Percentiles rank a stretch among this genome's conserved stretches.
phyloP scores from a whole-genome alignment of 2,888 invertebrate species.

The Cheilosia vernalis region DNA sequence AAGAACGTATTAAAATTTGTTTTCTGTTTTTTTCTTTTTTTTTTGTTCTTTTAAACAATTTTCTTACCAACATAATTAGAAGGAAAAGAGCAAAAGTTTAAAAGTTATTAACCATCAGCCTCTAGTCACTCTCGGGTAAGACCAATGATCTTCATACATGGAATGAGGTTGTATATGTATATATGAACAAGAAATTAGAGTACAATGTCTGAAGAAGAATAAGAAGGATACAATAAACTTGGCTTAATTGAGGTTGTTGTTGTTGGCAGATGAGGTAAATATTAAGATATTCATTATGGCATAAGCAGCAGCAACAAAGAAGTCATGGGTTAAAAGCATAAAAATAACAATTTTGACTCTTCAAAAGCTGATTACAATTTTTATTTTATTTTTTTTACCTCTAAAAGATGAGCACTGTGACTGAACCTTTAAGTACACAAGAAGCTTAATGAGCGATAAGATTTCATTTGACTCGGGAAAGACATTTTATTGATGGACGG shows the following conservation, averaged over 20 bases:
- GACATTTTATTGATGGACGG: neutral
- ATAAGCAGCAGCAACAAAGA: slow-evolving; percentile 6
- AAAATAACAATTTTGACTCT: neutral
- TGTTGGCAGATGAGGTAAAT: neutral
- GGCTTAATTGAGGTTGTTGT: slow-evolving; percentile 23
- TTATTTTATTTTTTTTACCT: neutral
- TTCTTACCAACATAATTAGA: slow-evolving; percentile 10
- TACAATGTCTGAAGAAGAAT: slow-evolving; percentile 7
- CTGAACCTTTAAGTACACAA: slow-evolving; percentile 27
- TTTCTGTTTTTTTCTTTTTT: neutral
- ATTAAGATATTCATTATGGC: slow-evolving; percentile 16
- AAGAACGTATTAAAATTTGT: slow-evolving; percentile 8
- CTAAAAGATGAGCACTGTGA: slow-evolving; percentile 2
- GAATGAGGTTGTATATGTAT: neutral
- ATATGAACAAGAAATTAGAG: neutral
- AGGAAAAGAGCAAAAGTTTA: neutral
- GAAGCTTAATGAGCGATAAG: slow-evolving; percentile 1
- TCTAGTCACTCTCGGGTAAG: neutral
- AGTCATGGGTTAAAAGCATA: slow-evolving; percentile 6
- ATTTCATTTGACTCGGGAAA: neutral
- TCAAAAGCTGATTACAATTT: slow-evolving; percentile 28
- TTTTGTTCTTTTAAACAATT: neutral
- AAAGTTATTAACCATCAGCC: slow-evolving; percentile 16
- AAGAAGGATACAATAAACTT: slow-evolving; percentile 37
- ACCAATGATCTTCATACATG: slow-evolving; percentile 6